Percentiles rank a stretch among this genome's conserved stretches.
phyloP scores from a whole-genome alignment of 2,888 invertebrate genomes.

The Nymphalis urticae region DNA sequence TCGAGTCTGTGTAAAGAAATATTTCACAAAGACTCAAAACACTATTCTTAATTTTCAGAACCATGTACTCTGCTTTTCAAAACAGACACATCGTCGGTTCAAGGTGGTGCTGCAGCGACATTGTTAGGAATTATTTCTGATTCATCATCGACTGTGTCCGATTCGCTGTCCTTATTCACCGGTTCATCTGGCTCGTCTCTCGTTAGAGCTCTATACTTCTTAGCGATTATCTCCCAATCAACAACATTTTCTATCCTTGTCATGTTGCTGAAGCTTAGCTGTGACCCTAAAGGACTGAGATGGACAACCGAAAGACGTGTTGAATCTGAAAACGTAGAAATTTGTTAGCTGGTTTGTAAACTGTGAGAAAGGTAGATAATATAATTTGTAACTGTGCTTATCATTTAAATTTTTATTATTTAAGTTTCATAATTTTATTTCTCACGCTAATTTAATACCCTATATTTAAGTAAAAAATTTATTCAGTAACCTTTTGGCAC shows the following conservation, averaged over 20 bases:
- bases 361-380: too few relatives aligned
- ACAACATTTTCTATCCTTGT: conserved; percentile 93
- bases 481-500: conserved; percentile 83
- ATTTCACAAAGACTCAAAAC: neutral
- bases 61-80: conserved; percentile 1
- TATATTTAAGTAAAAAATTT: too few relatives aligned
- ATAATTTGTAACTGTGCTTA: too few relatives aligned
- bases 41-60: neutral
- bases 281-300: conserved; percentile 91
- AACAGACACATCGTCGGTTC: conserved; percentile 43
- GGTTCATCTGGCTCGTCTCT: conserved; percentile 73
- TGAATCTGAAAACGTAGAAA: conserved; percentile 79
- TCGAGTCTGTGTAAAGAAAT: neutral
- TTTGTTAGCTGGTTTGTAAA: neutral
- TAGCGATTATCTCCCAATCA: conserved; percentile 94
- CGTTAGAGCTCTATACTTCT: conserved; percentile 90
- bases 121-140: conserved; percentile 73
- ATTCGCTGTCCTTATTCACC: conserved; percentile 61
- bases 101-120: conserved; percentile 65
- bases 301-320: conserved; percentile 90
- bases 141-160: conserved; percentile 68
- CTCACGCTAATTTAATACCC: too few relatives aligned
- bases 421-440: too few relatives aligned
- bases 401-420: too few relatives aligned
- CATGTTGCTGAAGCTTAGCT: conserved; percentile 89